Evolutionary conservation across 2,113 vertebrate species (phyloP), one percentile per base, ranked within the genome.

Genomic region (Poeciliopsis turrubarensis): DNA sequence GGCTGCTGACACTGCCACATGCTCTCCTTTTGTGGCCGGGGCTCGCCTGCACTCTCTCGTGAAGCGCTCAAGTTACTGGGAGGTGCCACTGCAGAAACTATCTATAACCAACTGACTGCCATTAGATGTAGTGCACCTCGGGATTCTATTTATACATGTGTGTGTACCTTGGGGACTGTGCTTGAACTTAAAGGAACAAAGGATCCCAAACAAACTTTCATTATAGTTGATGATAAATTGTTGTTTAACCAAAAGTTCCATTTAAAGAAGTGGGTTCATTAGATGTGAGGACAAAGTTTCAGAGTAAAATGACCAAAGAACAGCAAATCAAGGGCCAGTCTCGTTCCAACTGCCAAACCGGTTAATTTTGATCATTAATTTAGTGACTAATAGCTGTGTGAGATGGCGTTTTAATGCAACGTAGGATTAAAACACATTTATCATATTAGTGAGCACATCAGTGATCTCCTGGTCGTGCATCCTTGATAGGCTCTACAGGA

Each of bases 1-100:
- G 92, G 94, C 94, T 91, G 93, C 93, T 94, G 86, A 95, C 96
- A 95, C 93, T 92, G 94, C 75, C 94, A 77, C 93, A 96, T 94
- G 93, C 91, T 94, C 92, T 75, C 87, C 75, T 93, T 92, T 90
- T 89, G 84, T 82, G 81, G 85, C 82, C 69, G 66, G 70, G 72
- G 76, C 81, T 64, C 88, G 82, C 62, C 75, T 68, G 32, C 85
- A 77, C 73, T 62, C 77, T 86, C 82, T 80, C 65, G 63, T 68
- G 82, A 83, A 70, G 77, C 65, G 15, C 61, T 82, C 60, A 72
- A 39, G 77, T 79, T 78, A 74, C 63, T 22, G 64, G 27, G 64
- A 87, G 77, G 68, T 86, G 84, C 82, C 84, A 86, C 83, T 78
- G 82, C 85, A 71, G 79, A 80, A 63, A 65, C 75, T 44, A 83